Evolutionary conservation across 2,797 vertebrate genomes (phyloP).

Genomic region (Anabas testudineus): DNA sequence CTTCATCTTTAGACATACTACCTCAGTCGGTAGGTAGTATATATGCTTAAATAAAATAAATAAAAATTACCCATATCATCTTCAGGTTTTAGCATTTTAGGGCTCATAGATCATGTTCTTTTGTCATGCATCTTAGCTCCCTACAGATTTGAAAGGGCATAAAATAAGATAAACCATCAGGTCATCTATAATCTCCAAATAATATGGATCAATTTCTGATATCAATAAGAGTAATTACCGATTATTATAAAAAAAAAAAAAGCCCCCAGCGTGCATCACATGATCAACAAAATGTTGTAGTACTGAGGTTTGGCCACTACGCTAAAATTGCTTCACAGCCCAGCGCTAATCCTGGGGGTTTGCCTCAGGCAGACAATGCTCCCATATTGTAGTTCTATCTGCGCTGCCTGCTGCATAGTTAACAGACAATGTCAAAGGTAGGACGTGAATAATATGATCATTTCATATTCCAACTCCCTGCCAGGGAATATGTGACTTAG

Average conservation of each 20-base stretch:
- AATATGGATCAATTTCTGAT: too few species aligned
- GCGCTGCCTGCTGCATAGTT: slow-evolving; percentile 49
- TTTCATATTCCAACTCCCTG: slow-evolving; percentile 84
- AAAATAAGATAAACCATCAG: too few species aligned
- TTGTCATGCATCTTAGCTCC: too few species aligned
- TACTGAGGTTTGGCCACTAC: background rate
- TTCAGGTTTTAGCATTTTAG: background rate
- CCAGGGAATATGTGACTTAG: slow-evolving; percentile 80
- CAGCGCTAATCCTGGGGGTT: background rate
- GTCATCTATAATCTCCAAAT: too few species aligned
- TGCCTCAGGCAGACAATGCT: slow-evolving; percentile 22
- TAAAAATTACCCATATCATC: background rate
- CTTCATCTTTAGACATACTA: slow-evolving; percentile 29
- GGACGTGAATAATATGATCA: slow-evolving; percentile 80
- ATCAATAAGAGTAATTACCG: too few species aligned
- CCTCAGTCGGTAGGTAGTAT: slow-evolving; percentile 10
- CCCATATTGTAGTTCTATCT: slow-evolving; percentile 47
- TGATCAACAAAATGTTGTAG: background rate
- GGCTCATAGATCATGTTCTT: background rate
- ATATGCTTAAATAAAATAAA: too few species aligned
- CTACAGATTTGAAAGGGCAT: too few species aligned
- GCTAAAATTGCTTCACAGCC: background rate
- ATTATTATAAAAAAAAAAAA: too few species aligned
- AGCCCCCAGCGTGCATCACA: background rate
- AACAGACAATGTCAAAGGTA: slow-evolving; percentile 83